These are phyloP conservation scores for Falco biarmicus DNA, from an alignment of 2,797 vertebrate species.

Conservation along the genomic window DNA sequence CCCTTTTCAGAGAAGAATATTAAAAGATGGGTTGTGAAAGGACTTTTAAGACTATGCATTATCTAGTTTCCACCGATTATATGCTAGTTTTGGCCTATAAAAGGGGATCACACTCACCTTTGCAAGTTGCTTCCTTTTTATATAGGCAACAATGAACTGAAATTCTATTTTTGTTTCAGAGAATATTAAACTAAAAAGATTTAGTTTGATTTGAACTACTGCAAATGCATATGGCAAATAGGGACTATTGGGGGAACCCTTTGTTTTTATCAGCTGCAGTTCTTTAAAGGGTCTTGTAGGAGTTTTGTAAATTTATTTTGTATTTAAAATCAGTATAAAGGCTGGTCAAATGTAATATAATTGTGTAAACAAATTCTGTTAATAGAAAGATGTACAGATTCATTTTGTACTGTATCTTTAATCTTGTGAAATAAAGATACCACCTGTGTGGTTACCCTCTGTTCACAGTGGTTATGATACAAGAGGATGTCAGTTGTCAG, in stretches of 20 bases:
- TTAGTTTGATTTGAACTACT: constrained; percentile 72
- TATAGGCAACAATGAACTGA: constrained; percentile 43
- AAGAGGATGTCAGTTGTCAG: background rate
- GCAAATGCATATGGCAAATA: constrained; percentile 51
- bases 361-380: constrained; percentile 84
- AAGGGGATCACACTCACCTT: constrained; percentile 14
- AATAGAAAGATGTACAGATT: constrained; percentile 86
- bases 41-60: constrained; percentile 65
- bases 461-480: constrained; percentile 24
- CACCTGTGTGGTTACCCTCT: constrained; percentile 75
- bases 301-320: constrained; percentile 82
- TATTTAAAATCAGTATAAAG: constrained; percentile 82
- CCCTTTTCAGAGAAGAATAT: constrained; percentile 8
- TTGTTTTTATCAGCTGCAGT: constrained; percentile 67
- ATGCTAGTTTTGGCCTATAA: constrained; percentile 29
- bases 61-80: constrained; percentile 48
- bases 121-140: constrained; percentile 60
- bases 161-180: constrained; percentile 65
- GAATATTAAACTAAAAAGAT: constrained; percentile 54
- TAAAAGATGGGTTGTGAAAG: constrained; percentile 24
- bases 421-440: constrained; percentile 84
- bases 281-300: constrained; percentile 73
- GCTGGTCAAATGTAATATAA: constrained; percentile 84
- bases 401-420: constrained; percentile 84
- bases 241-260: constrained; percentile 51